Evolutionary conservation across 2,113 vertebrate species (phyloP).

Genomic region (Cavia aperea): DNA sequence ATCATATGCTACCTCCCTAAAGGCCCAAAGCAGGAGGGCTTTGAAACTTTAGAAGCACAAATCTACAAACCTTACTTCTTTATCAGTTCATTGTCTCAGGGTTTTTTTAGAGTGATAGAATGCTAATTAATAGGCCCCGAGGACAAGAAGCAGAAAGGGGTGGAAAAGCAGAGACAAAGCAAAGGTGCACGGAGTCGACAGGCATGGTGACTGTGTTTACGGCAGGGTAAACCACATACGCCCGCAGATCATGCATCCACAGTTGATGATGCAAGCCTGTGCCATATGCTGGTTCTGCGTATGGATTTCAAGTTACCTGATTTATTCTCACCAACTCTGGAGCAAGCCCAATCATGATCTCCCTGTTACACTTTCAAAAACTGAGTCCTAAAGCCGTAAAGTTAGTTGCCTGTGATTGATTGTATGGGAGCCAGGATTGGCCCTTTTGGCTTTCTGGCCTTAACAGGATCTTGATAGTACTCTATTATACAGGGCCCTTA

Average conservation of each 20-base stretch:
- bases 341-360: neutral
- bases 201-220: neutral
- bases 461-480: neutral
- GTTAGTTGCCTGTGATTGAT: neutral
- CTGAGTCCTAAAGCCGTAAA: neutral
- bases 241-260: neutral
- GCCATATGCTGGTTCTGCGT: neutral
- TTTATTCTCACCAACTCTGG: neutral
- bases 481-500: neutral
- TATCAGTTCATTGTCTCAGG: neutral
- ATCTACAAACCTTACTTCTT: neutral
- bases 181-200: neutral
- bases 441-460: neutral
- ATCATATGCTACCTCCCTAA: neutral
- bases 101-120: neutral
- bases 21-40: neutral
- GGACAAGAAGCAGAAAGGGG: neutral
- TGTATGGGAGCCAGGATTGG: too few relatives aligned
- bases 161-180: neutral
- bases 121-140: neutral
- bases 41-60: neutral
- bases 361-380: neutral
- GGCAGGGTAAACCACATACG: neutral
- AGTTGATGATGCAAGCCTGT: neutral
- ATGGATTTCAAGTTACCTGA: neutral